These are phyloP conservation scores for Erithacus rubecula DNA, from an alignment of 2,797 vertebrate genomes.

Conservation along the genomic window DNA sequence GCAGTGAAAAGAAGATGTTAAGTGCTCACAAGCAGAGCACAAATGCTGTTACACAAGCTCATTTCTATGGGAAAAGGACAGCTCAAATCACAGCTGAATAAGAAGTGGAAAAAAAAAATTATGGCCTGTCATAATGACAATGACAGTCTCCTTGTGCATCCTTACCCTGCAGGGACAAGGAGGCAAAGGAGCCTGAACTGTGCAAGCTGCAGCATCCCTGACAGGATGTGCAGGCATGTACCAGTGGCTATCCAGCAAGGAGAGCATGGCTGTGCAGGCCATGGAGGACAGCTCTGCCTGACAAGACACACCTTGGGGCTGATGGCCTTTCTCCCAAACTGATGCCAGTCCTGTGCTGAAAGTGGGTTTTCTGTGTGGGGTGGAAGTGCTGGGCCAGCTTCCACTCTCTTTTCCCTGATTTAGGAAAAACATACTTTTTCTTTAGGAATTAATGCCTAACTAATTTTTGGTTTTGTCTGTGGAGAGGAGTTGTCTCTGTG, in stretches of 20 bases:
- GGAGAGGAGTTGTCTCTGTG: not conserved
- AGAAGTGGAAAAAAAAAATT: not conserved
- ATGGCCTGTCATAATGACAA: not conserved
- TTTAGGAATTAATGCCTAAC: not conserved
- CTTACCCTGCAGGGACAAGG: not conserved
- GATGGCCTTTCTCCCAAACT: not conserved
- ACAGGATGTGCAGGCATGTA: accelerated
- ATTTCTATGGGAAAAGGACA: not conserved
- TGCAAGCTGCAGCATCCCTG: accelerated
- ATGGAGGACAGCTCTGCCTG: not conserved
- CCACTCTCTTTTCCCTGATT: not conserved
- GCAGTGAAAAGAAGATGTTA: not conserved
- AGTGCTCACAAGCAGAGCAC: not conserved
- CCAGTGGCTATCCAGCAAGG: not conserved
- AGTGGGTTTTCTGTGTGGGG: not conserved
- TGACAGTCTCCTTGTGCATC: not conserved
- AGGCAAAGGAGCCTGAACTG: not conserved
- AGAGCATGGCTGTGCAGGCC: accelerated
- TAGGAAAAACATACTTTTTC: not conserved
- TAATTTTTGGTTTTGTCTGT: not conserved
- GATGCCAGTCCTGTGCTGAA: not conserved
- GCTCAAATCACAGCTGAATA: not conserved
- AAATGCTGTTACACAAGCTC: not conserved
- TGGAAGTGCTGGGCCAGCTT: not conserved
- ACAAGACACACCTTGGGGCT: accelerated